Conservation (phyloP, 2,797 vertebrate species). For the Fundulus diaphanus region DNA sequence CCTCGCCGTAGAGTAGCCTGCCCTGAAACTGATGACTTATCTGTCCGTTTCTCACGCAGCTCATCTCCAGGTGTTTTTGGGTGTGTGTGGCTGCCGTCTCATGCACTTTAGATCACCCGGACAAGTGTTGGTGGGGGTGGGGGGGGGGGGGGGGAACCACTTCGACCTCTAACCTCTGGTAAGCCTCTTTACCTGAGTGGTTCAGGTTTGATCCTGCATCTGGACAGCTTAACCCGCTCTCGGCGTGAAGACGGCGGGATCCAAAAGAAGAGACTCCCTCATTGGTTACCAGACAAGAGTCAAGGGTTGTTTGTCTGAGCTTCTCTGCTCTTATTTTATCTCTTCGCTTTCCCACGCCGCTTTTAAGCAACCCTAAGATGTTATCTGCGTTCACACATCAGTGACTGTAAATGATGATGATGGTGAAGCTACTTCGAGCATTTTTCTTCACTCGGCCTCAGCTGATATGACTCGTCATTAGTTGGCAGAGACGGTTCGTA, state of each 20-base stretch:
- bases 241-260: constrained; percentile 33
- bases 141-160: constrained; percentile 47
- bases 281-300: constrained; percentile 39
- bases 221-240: constrained; percentile 48
- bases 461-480: neutral
- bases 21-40: neutral
- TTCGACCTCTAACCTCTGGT: constrained; percentile 59
- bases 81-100: constrained; percentile 62
- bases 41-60: constrained; percentile 12
- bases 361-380: constrained; percentile 50
- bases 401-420: constrained; percentile 61
- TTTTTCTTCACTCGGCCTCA: constrained; percentile 27
- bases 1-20: neutral
- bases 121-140: constrained; percentile 39
- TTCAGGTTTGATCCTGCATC: constrained; percentile 42
- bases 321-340: constrained; percentile 48
- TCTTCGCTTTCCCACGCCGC: constrained; percentile 57
- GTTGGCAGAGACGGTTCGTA: constrained; percentile 4
- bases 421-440: constrained; percentile 32
- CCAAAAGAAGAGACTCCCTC: constrained; percentile 28
- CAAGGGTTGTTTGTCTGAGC: constrained; percentile 47
- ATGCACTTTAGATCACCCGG: constrained; percentile 76
- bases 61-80: constrained; percentile 75
- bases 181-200: constrained; percentile 44
- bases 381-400: constrained; percentile 60